Percentiles rank a stretch among this genome's conserved stretches.
These are phyloP conservation scores for Heteromyza rotundicornis DNA, from an alignment of 2,888 invertebrate species.

Conservation along the genomic window DNA sequence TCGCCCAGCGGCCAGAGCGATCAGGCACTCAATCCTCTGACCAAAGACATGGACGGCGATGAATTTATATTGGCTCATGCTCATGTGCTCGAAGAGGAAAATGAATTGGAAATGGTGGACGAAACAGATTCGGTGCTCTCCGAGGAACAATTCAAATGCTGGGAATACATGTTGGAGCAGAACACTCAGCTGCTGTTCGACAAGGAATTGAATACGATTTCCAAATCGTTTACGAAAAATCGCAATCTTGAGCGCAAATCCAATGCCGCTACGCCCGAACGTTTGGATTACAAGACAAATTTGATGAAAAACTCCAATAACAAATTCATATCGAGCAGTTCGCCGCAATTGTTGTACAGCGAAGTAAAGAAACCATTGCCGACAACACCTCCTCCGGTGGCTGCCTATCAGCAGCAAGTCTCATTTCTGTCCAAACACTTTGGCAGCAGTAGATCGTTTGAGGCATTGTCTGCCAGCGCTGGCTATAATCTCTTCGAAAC, in stretches of 20 bases:
- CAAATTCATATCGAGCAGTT: constrained; percentile 73
- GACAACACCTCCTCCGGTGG: constrained; percentile 40
- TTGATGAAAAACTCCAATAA: constrained; percentile 49
- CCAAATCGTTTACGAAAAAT: constrained; percentile 67
- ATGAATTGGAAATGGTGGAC: constrained; percentile 64
- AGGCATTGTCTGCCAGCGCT: constrained; percentile 66
- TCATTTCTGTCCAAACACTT: constrained; percentile 77
- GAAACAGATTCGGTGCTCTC: constrained; percentile 70
- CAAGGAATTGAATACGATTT: constrained; percentile 83
- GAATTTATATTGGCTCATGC: constrained; percentile 59
- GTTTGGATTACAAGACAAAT: constrained; percentile 49
- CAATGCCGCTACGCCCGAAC: constrained; percentile 36
- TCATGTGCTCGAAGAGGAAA: constrained; percentile 67
- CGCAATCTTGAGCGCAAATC: constrained; percentile 14
- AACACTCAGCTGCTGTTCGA: constrained; percentile 88
- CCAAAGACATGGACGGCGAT: constrained; percentile 44
- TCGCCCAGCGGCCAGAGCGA: constrained; percentile 89
- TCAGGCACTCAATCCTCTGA: constrained; percentile 63
- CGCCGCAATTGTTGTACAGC: constrained; percentile 67
- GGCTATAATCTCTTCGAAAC: constrained; percentile 47
- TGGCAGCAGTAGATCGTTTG: constrained; percentile 81
- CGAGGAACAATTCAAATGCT: constrained; percentile 89
- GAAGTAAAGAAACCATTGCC: constrained; percentile 46
- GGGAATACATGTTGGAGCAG: constrained; percentile 93
- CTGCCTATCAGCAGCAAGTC: constrained; percentile 37